Conservation (phyloP, 92 coral and sea anemone genomes). For the Porites cylindrica region DNA sequence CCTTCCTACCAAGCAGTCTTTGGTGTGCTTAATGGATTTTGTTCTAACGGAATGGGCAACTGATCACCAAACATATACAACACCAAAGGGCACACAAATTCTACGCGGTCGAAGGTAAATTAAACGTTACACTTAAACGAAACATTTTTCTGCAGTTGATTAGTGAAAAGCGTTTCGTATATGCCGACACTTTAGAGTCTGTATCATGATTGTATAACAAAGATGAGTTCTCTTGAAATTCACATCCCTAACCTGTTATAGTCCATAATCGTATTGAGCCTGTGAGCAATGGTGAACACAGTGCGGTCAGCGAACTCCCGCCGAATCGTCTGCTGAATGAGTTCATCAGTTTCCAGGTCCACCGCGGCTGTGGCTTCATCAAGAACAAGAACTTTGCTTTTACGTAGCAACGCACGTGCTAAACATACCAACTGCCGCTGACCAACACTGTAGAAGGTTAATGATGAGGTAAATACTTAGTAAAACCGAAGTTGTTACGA, state of each 20-base stretch:
- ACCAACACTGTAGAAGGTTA: slow-evolving; percentile 75
- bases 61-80: too few species aligned
- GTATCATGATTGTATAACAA: too few species aligned
- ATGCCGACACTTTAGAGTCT: too few species aligned
- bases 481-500: too few species aligned
- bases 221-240: neutral
- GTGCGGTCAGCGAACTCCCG: slow-evolving; percentile 96
- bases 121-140: too few species aligned
- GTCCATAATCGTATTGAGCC: slow-evolving; percentile 96
- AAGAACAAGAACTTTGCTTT: slow-evolving; percentile 87
- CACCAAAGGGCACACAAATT: too few species aligned
- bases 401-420: slow-evolving; percentile 93
- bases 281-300: slow-evolving; percentile 93
- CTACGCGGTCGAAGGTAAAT: too few species aligned
- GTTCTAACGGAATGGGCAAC: too few species aligned
- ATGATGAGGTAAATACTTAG: neutral
- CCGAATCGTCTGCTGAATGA: slow-evolving; percentile 93
- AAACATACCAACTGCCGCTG: slow-evolving; percentile 98
- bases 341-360: slow-evolving; percentile 97
- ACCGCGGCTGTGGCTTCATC: slow-evolving; percentile 99
- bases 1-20: too few species aligned
- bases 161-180: too few species aligned
- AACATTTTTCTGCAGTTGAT: too few species aligned
- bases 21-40: too few species aligned
- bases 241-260: slow-evolving; percentile 72